Base-by-base conservation (phyloP, 2,113 vertebrate genomes). In the Piaya cayana region DNA sequence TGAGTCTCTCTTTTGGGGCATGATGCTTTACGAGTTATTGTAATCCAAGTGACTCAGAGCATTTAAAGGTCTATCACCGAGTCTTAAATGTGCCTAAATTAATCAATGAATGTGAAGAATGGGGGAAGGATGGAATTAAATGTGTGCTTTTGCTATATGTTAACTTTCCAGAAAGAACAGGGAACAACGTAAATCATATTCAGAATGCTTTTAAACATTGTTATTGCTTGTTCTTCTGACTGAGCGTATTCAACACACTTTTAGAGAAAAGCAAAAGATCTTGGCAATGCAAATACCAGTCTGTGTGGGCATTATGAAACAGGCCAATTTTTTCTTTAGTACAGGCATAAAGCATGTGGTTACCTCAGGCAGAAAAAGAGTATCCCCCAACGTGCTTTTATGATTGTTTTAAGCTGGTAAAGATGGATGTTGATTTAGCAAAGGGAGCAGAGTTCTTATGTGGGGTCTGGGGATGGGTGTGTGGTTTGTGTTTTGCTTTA, bases 221-320 rank as follows among this genome's bases (percentile, higher is more conserved):
- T 86, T 78, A 45, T 82, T 91, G 49, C 52, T 96, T 86, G 53
- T 43, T 90, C 13, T 94, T 88, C 56, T 67, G 60, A 52, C 71
- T 81, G 79, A 52, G 30, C 22, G 5, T 84, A 59, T 92, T 79
- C 78, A 80, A 62, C 26, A 78, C 5, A 67, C 39, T 67, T 69
- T 16, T 20, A 55, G 68, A 79, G 64, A 67, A 94, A 92, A 88
- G 58, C 78, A 85, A 17, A 39, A 76, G 88, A 92, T 20, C 29
- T 86, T 81, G 77, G 36, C 47, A 60, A 20, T 39, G 52, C 2
- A 5, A 75, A 53, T 55, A 36, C 47, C 89, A 53, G 43, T 52
- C 75, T 95, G 69, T 55, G 55, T 79, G 75, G 83, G 71, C 76
- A 76, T 89, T 76, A 22, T 60, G 49, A 86, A 83, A 68, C 4